A percentile compares a stretch with the other conserved stretches of the same genome.
These are phyloP conservation scores for Calameuta idolon DNA, from an alignment of 2,888 invertebrate species.

Conservation along the genomic window DNA sequence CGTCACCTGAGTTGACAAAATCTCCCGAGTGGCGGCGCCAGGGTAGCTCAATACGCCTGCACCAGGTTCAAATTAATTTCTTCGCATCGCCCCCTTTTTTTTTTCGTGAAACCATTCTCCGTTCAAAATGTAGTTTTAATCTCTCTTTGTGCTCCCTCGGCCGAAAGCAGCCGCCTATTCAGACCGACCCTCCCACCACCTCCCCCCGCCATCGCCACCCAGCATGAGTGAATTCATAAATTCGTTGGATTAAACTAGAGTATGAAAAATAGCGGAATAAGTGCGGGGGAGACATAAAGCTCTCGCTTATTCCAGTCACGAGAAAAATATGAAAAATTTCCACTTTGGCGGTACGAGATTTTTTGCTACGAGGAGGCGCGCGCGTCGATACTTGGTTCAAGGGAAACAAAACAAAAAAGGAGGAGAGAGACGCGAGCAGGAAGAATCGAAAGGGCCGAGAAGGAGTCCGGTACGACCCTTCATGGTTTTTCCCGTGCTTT, in stretches of 20 bases:
- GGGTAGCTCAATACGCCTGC: neutral
- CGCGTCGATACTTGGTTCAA: no score
- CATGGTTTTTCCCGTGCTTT: no score
- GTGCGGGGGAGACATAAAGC: slow-evolving; percentile 22
- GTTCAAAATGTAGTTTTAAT: slow-evolving; percentile 12
- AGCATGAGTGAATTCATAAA: slow-evolving; percentile 44
- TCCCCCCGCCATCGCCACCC: neutral
- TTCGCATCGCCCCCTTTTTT: neutral
- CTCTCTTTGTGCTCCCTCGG: neutral
- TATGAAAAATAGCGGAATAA: slow-evolving; percentile 47
- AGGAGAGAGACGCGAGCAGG: no score
- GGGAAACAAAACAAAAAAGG: no score
- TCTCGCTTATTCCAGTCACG: slow-evolving; percentile 9
- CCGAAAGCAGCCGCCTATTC: neutral
- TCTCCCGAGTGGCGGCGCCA: no score
- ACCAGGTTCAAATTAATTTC: neutral
- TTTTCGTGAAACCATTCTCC: neutral
- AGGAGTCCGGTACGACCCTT: no score
- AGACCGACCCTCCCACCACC: neutral
- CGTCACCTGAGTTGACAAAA: no score
- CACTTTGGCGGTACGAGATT: neutral
- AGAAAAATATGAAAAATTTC: slow-evolving; percentile 3
- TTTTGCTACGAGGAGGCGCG: no score
- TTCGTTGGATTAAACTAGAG: slow-evolving; percentile 45
- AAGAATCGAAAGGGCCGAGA: no score